Conservation (phyloP, 2,797 vertebrate genomes). For the Chromobotia macracanthus region DNA sequence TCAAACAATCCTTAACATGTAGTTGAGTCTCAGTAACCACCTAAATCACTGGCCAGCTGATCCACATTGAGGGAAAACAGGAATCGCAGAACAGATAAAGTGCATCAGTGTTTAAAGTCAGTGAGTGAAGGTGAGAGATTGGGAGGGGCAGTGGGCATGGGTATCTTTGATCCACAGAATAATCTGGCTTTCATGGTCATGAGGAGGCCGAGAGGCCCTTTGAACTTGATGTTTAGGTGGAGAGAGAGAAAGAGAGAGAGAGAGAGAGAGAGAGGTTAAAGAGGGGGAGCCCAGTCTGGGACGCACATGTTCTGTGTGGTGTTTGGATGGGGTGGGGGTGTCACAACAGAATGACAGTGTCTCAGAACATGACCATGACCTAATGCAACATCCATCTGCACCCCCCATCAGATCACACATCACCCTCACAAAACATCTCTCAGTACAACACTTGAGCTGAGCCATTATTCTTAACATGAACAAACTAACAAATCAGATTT, state of each 20-base stretch:
- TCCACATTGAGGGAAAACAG: slow-evolving; percentile 20
- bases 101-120: slow-evolving; percentile 73
- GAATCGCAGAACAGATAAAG: slow-evolving; percentile 73
- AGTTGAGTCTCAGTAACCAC: slow-evolving; percentile 19
- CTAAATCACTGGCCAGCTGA: slow-evolving; percentile 6
- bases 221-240: slow-evolving; percentile 83
- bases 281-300: slow-evolving; percentile 68
- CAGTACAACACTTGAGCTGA: slow-evolving; percentile 31
- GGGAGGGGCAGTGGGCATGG: slow-evolving; percentile 47
- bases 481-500: slow-evolving; percentile 20
- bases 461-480: slow-evolving; percentile 31
- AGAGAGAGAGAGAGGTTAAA: slow-evolving; percentile 67
- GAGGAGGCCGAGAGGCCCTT: slow-evolving; percentile 81
- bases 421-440: not conserved
- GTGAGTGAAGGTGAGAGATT: slow-evolving; percentile 60
- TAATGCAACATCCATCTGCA: slow-evolving; percentile 37
- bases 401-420: slow-evolving; percentile 42
- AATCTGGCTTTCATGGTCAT: slow-evolving; percentile 84
- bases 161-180: slow-evolving; percentile 81
- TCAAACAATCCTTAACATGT: not conserved
- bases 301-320: slow-evolving; percentile 74
- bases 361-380: slow-evolving; percentile 46
- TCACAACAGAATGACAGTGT: slow-evolving; percentile 52
- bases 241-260: slow-evolving; percentile 71
- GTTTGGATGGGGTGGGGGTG: slow-evolving; percentile 48